A percentile compares a stretch with the other conserved stretches of the same genome.
phyloP scores from a whole-genome alignment of 2,797 vertebrate genomes.

The Margarornis squamiger region DNA sequence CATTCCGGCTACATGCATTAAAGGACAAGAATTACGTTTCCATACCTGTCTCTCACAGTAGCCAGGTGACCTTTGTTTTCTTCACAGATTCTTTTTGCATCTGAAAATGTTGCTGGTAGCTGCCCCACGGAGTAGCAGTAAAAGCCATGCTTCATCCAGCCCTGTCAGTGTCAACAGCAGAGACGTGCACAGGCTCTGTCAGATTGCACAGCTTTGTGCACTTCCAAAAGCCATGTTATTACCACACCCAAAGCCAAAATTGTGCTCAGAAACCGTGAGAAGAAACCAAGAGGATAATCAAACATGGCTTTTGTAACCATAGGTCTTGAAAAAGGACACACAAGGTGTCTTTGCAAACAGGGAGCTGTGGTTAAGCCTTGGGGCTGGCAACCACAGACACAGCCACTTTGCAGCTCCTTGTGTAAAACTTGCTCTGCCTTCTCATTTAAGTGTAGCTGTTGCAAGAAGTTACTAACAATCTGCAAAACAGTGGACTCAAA shows the following conservation, averaged over 20 bases:
- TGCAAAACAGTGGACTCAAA: background rate
- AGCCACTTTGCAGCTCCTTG: background rate
- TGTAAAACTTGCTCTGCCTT: background rate
- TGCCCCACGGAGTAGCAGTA: conserved; percentile 87
- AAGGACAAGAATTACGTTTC: background rate
- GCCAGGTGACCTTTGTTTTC: conserved; percentile 74
- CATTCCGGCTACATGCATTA: background rate
- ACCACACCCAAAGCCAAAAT: background rate
- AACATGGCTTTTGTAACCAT: background rate
- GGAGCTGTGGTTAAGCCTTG: rapidly evolving
- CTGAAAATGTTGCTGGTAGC: conserved; percentile 79
- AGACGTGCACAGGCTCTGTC: background rate
- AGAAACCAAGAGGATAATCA: background rate
- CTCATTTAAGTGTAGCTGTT: background rate
- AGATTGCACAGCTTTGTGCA: background rate
- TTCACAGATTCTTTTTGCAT: conserved; percentile 82
- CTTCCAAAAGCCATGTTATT: background rate
- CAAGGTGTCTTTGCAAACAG: background rate
- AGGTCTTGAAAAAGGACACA: background rate
- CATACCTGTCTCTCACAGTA: conserved; percentile 87
- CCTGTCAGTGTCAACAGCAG: conserved; percentile 71
- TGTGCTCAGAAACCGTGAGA: background rate
- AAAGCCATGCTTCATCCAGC: conserved; percentile 82
- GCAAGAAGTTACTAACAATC: background rate
- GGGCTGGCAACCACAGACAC: background rate